Base-by-base conservation (phyloP, 2,888 invertebrate genomes). In the Hylaea fasciaria region DNA sequence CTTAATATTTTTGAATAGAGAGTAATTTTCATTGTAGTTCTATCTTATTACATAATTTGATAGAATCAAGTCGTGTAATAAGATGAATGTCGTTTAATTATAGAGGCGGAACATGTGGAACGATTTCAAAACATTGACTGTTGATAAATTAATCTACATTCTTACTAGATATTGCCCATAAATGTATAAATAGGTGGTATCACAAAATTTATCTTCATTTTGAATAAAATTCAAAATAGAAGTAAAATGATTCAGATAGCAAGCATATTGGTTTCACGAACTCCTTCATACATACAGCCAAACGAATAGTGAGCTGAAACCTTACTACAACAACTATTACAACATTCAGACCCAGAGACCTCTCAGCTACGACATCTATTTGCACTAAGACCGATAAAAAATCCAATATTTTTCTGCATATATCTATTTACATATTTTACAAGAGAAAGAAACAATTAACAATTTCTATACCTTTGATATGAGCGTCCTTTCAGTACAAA, bases 391-490 rank as follows among this genome's bases (percentile, higher is more conserved):
- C 79, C 64, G 77, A 77, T 81, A 74, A 79, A 76, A n/a, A 77
- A 78, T 77, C 78, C 76, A 80, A 80, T 79, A 78, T 65, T 73
- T 78, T 81, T 81, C 78, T 84, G 83, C 83, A 81, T 77, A 28
- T n/a, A 82, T 81, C 76, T 91, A 91, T 91, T 88, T 91, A 91
- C 91, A 91, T 90, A 88, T 89, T 86, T 84, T 91, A 91, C 91
- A 91, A 85, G 82, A 84, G 75, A 85, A 83, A 84, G 84, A 87
- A 89, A 88, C 79, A 81, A 87, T 86, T 85, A 86, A 85, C 84
- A 83, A 83, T 86, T 87, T 86, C 85, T 86, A 85, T 82, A 84
- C 85, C 83, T 87, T 86, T 88, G 91, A 91, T 89, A 91, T 91
- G 91, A 89, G 87, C 87, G 81, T 84, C 78, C 78, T 75, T 82